Evolutionary conservation across 1,140 invertebrate species (phyloP), one percentile per base, ranked within the genome.

Genomic region (Lucilia sericata): DNA sequence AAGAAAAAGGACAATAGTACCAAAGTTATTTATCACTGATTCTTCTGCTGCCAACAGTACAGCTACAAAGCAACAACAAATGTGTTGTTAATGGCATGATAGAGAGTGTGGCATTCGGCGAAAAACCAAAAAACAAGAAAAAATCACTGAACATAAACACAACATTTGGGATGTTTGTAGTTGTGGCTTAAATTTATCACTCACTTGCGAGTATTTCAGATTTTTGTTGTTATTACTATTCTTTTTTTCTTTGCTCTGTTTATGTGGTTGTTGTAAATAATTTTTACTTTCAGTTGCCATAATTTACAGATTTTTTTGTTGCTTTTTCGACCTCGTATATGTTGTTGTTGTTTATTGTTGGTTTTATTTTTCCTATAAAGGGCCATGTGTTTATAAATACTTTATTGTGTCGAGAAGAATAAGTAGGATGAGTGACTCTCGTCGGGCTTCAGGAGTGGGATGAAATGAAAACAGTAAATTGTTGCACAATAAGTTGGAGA

Each of bases 351-450:
- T 60, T 60, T 60, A 14, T 60, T 60, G 13, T 60, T 60, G 8
- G 25, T 60, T 60, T 60, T 10, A 8, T 60, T 2, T 60, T 60
- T n/a, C 1, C 7, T 60, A 14, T 60, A 17, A n/a, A 60, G 65
- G 21, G 65, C 65, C 65, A 70, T 70, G 65, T 70, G 65, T 70
- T 70, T 70, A 70, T 25, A 70, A 70, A 70, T 70, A 25, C 65
- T 70, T 21, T 70, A 17, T 60, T 60, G 55, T 17, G 42, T 42
- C 7, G 13, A 55, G 13, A 14, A 42, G 42, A 42, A 7, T 42
- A 42, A 42, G 42, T 30, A 30, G 65, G n/a, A 65, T 13, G 5
- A 8, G 60, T 4, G 60, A 17, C 2, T 65, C n/a, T n/a, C n/a
- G n/a, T n/a, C 60, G 60, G n/a, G n/a, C 9, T 49, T 55, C 55